Evolutionary conservation across 2,888 invertebrate species (phyloP).

Genomic region (Operophtera brumata): DNA sequence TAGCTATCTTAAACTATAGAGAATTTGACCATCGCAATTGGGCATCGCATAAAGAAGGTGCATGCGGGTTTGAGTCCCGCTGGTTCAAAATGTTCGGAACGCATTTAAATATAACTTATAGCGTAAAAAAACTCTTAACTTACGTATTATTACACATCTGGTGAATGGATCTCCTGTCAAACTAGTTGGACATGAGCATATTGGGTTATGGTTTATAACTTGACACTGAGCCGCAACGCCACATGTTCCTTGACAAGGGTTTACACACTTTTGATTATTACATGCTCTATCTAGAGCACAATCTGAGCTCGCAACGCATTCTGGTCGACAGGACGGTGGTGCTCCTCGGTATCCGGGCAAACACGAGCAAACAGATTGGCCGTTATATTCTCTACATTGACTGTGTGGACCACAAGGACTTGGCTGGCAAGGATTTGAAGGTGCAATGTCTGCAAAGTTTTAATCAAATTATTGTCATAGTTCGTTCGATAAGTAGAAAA

Average conservation of each 20-base stretch:
- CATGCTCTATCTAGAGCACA: conserved; percentile 86
- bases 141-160: conserved; percentile 79
- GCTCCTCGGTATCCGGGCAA: conserved; percentile 82
- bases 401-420: conserved; percentile 83
- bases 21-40: too few species aligned
- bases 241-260: conserved; percentile 90
- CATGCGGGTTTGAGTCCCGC: background rate
- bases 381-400: conserved; percentile 81
- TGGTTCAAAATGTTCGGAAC: background rate
- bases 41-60: too few species aligned
- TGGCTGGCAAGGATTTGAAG: conserved; percentile 82
- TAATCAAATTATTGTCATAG: background rate
- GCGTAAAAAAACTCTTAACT: conserved; percentile 41
- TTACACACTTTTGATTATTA: conserved; percentile 84
- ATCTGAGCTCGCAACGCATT: conserved; percentile 86
- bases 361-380: conserved; percentile 86
- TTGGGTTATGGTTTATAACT: conserved; percentile 88
- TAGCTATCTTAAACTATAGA: too few species aligned
- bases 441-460: conserved; percentile 52
- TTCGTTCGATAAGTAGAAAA: background rate
- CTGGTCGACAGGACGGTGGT: conserved; percentile 86
- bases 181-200: conserved; percentile 84
- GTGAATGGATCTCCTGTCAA: conserved; percentile 86
- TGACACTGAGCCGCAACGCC: conserved; percentile 87
- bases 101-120: background rate